Base-by-base conservation (phyloP, 1,140 invertebrate species). In the Liolophura sinensis region DNA sequence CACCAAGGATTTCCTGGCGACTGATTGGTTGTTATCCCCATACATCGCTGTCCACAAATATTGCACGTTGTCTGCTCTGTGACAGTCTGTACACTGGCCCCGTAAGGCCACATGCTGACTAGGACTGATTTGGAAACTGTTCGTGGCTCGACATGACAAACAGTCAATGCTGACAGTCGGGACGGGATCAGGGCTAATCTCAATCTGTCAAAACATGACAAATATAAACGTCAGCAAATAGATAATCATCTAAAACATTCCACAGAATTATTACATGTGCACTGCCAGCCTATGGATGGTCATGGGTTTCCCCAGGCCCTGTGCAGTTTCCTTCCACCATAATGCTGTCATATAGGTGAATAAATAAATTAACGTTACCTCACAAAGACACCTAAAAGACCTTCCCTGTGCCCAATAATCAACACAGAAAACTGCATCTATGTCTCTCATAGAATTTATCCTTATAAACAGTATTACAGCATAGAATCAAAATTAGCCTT, bases 151-250 rank as follows among this genome's bases (percentile, higher is more conserved):
- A 60, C 77, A 79, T 16, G 77, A 78, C 4, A 77, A 31, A 67
- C 77, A 81, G 3, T 60, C 60, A 5, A 79, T 69, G 6, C 60
- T 65, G n/a, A 73, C 66, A 16, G 61, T 46, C 14, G 78, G 79
- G 6, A 73, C 63, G n/a, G 68, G 56, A 31, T 27, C 60, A 6
- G 58, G 58, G 9, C 48, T 55, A 25, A 72, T 70, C 9, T 31
- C 27, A 31, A 81, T 70, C 70, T 78, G 65, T 72, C 69, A 67
- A 73, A 64, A 51, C 58, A 54, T 22, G 46, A 1, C 3, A 6
- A 57, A n/a, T 49, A 4, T 62, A 50, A 46, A 18, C 11, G n/a
- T n/a, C 40, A 60, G 47, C 40, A 52, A 18, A 46, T 18, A 57
- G 22, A 47, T 66, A 47, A 31, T 15, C 25, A 22, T 24, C n/a